These are phyloP conservation scores for Pygocentrus nattereri DNA, from an alignment of 2,797 vertebrate species.

Conservation along the genomic window DNA sequence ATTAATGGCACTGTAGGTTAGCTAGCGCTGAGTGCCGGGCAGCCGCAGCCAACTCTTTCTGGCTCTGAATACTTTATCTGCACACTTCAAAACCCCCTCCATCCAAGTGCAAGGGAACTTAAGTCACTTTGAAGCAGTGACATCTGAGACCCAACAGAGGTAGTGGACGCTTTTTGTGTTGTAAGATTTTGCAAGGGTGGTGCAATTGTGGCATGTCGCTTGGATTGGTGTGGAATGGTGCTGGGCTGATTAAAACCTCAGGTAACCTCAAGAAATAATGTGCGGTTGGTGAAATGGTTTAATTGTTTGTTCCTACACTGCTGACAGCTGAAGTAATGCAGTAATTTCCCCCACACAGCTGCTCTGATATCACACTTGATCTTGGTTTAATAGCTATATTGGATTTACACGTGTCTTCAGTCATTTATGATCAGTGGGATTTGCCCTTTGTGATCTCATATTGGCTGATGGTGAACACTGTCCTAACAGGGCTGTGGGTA, in stretches of 20 bases:
- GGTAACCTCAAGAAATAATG: neutral
- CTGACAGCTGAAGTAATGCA: slow-evolving; percentile 26
- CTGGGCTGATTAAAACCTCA: neutral
- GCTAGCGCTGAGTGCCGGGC: slow-evolving; percentile 41
- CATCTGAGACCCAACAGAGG: slow-evolving; percentile 39
- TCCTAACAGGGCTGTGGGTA: too few relatives aligned
- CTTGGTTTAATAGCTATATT: slow-evolving; percentile 34
- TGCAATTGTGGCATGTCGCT: neutral
- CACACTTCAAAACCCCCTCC: slow-evolving; percentile 57
- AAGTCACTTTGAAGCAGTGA: slow-evolving; percentile 55
- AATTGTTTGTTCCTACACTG: neutral
- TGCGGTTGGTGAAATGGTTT: neutral
- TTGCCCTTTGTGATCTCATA: slow-evolving; percentile 16
- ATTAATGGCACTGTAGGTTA: slow-evolving; percentile 78
- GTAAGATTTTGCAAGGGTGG: slow-evolving; percentile 22
- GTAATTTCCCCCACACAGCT: neutral
- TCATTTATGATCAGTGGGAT: slow-evolving; percentile 12
- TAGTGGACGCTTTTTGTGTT: slow-evolving; percentile 11
- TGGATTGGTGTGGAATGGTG: neutral
- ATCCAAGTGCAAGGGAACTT: slow-evolving; percentile 49
- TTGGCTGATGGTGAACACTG: neutral
- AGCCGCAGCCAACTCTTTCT: slow-evolving; percentile 60
- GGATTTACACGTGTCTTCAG: slow-evolving; percentile 19
- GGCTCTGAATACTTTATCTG: slow-evolving; percentile 55
- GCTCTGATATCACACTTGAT: slow-evolving; percentile 2